A percentile compares a stretch with the other conserved stretches of the same genome.
Conservation (phyloP, 2,797 vertebrate species). For the Hemibagrus guttatus region DNA sequence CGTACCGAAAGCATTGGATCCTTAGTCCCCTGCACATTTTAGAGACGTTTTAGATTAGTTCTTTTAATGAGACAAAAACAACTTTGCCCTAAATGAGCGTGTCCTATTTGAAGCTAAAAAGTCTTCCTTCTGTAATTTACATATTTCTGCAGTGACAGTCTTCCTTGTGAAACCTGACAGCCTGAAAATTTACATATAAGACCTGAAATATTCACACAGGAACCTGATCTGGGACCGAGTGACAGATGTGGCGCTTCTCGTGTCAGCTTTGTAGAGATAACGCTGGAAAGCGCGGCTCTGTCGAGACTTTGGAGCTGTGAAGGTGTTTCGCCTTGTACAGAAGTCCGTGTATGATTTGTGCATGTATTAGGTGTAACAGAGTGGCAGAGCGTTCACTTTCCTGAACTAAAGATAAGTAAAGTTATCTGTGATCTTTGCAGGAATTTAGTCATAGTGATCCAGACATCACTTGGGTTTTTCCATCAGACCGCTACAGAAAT, state of each 20-base stretch:
- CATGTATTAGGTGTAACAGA: neutral
- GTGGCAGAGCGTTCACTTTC: neutral
- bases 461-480: neutral
- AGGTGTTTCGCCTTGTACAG: conserved; percentile 82
- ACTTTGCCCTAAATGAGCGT: neutral
- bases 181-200: neutral
- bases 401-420: neutral
- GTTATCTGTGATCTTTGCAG: neutral
- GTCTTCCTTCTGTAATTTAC: neutral
- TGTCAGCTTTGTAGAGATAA: neutral
- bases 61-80: neutral
- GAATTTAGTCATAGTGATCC: neutral
- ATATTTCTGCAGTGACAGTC: neutral
- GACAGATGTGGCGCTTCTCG: neutral
- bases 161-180: neutral
- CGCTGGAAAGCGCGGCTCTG: neutral
- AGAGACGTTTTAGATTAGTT: too few species aligned
- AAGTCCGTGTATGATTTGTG: conserved; percentile 68
- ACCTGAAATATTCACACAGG: neutral
- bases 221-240: neutral
- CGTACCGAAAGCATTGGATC: neutral
- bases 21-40: too few species aligned
- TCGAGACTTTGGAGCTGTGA: conserved; percentile 84
- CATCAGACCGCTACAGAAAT: neutral
- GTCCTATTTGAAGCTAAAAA: neutral